Evolutionary conservation across 1,140 invertebrate species (phyloP).

Genomic region (Apolygus lucorum): DNA sequence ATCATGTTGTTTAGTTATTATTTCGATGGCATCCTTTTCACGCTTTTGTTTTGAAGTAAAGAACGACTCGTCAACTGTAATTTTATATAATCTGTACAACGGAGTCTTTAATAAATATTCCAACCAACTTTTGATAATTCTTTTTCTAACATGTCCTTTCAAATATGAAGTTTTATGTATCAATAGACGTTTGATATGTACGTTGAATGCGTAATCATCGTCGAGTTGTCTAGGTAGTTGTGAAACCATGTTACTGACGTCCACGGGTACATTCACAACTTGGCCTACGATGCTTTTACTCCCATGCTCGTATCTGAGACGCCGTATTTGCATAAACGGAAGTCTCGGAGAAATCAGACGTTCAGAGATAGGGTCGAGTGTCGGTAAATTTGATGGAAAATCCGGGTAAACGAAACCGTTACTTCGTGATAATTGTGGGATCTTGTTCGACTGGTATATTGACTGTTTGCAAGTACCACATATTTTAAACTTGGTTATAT

Average conservation of each 20-base stretch:
- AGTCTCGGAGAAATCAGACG: not conserved
- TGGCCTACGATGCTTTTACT: not conserved
- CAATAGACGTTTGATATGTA: constrained; percentile 19
- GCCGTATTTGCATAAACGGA: not conserved
- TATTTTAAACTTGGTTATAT: constrained; percentile 2
- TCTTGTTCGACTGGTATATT: constrained; percentile 1
- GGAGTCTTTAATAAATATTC: constrained; percentile 22
- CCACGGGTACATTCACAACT: not conserved
- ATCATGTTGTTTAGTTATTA: constrained; percentile 31
- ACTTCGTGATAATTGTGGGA: constrained; percentile 1
- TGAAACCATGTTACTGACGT: constrained; percentile 13
- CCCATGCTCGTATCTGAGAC: not conserved
- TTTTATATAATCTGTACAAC: constrained; percentile 31
- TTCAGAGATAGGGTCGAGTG: not conserved
- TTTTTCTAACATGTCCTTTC: constrained; percentile 26
- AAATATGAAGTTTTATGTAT: constrained; percentile 23
- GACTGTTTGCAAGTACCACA: not conserved
- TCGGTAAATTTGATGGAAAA: constrained; percentile 1
- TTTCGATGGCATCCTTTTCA: constrained; percentile 6
- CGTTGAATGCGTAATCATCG: constrained; percentile 13
- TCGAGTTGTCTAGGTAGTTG: constrained; percentile 8
- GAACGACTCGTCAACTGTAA: constrained; percentile 28
- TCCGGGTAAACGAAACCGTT: not conserved
- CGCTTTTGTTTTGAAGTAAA: constrained; percentile 19
- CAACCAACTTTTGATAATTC: constrained; percentile 27